Evolutionary conservation across 1,140 invertebrate species (phyloP), one percentile per base, ranked within the genome.

Genomic region (Drosophila obscura): DNA sequence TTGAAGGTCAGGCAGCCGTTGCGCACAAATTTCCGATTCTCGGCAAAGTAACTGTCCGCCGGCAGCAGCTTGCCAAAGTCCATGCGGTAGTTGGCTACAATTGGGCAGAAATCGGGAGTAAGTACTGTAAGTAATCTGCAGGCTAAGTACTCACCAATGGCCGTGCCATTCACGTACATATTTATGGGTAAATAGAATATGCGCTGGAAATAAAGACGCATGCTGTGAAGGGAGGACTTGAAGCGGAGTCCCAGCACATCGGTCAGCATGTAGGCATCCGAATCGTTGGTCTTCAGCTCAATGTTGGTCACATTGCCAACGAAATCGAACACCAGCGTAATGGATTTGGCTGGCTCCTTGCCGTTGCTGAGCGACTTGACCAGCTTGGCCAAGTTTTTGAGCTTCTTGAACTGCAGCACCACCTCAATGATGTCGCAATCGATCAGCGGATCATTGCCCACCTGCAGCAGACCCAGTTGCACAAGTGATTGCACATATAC

Each of bases 121-220:
- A 28, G 15, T n/a, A n/a, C 26, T 6, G 9, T 19, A 24, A 3
- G 4, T 2, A 24, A 16, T 1, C 0, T 9, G 22, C 4, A 0
- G 4, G 5, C 1, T 13, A 5, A n/a, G 2, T 4, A 28, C 69
- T 56, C 44, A 90, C 87, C 87, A 52, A 90, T 77, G 0, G 76
- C 71, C 0, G 71, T 63, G 28, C 73, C 82, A 53, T 90, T 88
- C 15, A 87, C 56, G 35, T 81, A 91, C 59, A 91, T 73, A 26
- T 81, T 90, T 26, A 91, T 87, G 13, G 90, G 90, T 5, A 91
- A 59, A 49, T 90, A 91, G 15, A 91, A 91, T 15, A 91, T 88
- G 0, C 85, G 79, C 46, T 91, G 90, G n/a, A 91, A 91, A 51
- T 91, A 91, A 0, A 66, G 50, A 3, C 82, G 66, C 28, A 91